Evolutionary conservation across 2,888 invertebrate genomes (phyloP), one percentile per base, ranked within the genome.

Genomic region (Xestia ashworthii): DNA sequence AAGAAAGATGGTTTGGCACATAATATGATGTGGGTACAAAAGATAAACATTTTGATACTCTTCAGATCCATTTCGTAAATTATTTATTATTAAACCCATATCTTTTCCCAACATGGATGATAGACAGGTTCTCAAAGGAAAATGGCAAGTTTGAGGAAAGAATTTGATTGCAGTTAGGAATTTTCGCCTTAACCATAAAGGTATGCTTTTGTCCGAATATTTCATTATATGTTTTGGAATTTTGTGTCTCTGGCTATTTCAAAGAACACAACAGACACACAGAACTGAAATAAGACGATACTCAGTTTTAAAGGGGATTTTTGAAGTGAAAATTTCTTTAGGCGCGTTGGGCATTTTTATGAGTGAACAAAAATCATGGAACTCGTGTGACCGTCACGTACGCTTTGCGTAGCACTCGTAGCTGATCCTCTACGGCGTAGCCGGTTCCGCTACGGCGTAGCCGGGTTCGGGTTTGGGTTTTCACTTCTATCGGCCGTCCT

Each of bases 41-140:
- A 70, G 62, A 80, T 81, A 74, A 73, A 82, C 22, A 83, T 77
- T 62, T 69, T 60, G 78, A 82, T 65, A 11, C n/a, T 69, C 82
- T 65, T 69, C 16, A 65, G 32, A 83, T 74, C 44, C 32, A 4
- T 77, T 65, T 66, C 41, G 41, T 70, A 38, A 70, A 46, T 41
- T 66, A 50, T 70, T 66, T 64, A 19, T 16, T n/a, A 77, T 58
- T 32, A 50, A 12, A 67, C 25, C 44, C 38, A 25, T 69, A 55
- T 66, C 53, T 79, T 48, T 60, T 16, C 16, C 12, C 12, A 32
- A 66, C 22, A 32, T 22, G n/a, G 5, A 32, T 62, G 41, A 69
- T 38, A 32, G 64, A 38, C 32, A 38, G 55, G 12, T 77, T 68
- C 32, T 55, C 48, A 46, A 32, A 32, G 32, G 38, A 25, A 38